Conservation (phyloP, 2,888 invertebrate genomes). For the Smittia sp. region DNA sequence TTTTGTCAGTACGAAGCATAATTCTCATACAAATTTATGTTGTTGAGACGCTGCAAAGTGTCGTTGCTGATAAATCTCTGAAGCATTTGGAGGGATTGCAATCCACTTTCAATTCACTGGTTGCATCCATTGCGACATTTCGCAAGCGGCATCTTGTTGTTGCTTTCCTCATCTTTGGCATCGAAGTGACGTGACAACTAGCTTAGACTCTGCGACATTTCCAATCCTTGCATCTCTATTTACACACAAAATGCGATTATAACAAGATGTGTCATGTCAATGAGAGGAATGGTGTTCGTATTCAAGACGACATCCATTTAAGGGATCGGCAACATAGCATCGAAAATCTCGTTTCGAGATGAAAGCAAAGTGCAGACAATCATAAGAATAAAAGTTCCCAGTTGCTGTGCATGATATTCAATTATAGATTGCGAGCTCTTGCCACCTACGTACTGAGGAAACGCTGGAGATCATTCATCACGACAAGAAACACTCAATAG, state of each 20-base stretch:
- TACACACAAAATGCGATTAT: constrained; percentile 28
- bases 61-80: constrained; percentile 1
- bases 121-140: neutral
- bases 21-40: constrained; percentile 15
- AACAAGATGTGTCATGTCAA: constrained; percentile 40
- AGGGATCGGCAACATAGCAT: neutral
- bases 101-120: constrained; percentile 5
- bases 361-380: neutral
- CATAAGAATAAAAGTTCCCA: neutral
- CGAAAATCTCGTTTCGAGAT: neutral
- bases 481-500: neutral
- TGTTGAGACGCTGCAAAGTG: neutral
- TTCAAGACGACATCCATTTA: constrained; percentile 6
- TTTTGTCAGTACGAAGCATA: constrained; percentile 1
- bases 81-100: neutral
- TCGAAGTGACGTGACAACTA: neutral
- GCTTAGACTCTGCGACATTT: neutral
- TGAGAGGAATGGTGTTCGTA: constrained; percentile 29
- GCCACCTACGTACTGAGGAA: constrained; percentile 11
- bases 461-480: neutral
- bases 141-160: neutral
- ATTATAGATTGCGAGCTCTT: constrained; percentile 35
- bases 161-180: neutral
- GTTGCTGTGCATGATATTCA: constrained; percentile 36
- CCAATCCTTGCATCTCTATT: constrained; percentile 16